These are phyloP conservation scores for Paramormyrops kingsleyae DNA, from an alignment of 2,113 vertebrate species.

Conservation along the genomic window DNA sequence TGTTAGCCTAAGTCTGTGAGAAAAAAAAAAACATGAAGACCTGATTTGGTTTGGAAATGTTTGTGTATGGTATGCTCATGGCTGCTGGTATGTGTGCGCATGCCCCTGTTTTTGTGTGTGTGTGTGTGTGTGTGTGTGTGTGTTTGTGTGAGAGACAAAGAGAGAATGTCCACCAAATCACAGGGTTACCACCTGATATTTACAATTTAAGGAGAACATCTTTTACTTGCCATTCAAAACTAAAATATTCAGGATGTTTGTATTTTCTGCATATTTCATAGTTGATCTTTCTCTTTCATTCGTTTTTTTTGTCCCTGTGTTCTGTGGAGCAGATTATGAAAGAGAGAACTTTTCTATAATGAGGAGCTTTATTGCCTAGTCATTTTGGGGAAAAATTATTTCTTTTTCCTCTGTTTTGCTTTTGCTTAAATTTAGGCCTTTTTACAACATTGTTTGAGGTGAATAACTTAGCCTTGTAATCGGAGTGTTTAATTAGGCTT, in stretches of 20 bases:
- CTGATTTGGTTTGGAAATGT: conserved; percentile 11
- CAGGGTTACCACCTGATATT: conserved; percentile 24
- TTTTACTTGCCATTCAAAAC: conserved; percentile 27
- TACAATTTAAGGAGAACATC: conserved; percentile 28
- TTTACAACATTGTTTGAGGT: background rate
- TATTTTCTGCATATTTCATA: conserved; percentile 34
- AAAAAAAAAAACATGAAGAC: background rate
- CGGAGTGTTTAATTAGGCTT: background rate
- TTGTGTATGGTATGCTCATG: conserved; percentile 26
- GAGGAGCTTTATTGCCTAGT: background rate
- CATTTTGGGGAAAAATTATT: background rate
- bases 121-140: conserved; percentile 31
- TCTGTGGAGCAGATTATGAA: conserved; percentile 33
- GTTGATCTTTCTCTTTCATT: background rate
- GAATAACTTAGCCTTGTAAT: conserved; percentile 1
- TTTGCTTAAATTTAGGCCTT: background rate
- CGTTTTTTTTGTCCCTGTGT: conserved; percentile 7
- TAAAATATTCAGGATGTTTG: conserved; percentile 31
- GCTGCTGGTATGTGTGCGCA: conserved; percentile 8
- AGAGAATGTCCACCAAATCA: conserved; percentile 8
- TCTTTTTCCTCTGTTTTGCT: background rate
- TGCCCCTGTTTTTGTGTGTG: conserved; percentile 30
- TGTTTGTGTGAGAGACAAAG: conserved; percentile 25
- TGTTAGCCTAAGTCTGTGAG: background rate
- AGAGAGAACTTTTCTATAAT: background rate